Conservation (phyloP, 2,888 invertebrate genomes). For the Noctua janthina region DNA sequence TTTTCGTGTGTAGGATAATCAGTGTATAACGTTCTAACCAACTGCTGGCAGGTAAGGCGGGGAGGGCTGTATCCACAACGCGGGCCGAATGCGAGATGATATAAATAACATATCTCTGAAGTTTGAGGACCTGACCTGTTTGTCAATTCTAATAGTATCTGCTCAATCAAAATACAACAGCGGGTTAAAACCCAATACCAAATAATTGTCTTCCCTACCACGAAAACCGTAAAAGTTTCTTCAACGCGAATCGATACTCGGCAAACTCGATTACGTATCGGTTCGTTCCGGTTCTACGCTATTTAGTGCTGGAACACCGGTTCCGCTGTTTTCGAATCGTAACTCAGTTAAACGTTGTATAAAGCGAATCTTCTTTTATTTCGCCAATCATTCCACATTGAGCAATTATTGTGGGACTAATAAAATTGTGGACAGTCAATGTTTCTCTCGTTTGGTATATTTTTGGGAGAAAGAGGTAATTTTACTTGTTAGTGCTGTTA, state of each 20-base stretch:
- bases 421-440: slow-evolving; percentile 65
- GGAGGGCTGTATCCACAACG: not conserved
- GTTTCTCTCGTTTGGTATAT: slow-evolving; percentile 58
- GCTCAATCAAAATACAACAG: slow-evolving; percentile 21
- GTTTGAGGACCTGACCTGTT: not conserved
- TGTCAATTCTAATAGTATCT: not conserved
- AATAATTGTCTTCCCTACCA: slow-evolving; percentile 66
- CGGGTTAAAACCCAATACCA: slow-evolving; percentile 54
- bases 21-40: not conserved
- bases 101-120: not conserved
- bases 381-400: slow-evolving; percentile 67
- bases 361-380: slow-evolving; percentile 71
- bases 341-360: slow-evolving; percentile 73
- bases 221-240: slow-evolving; percentile 69
- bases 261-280: slow-evolving; percentile 73
- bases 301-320: slow-evolving; percentile 69
- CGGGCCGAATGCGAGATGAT: not conserved
- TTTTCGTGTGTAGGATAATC: not conserved
- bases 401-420: slow-evolving; percentile 66
- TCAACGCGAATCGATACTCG: slow-evolving; percentile 65
- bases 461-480: slow-evolving; percentile 40
- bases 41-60: not conserved
- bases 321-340: slow-evolving; percentile 73
- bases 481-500: slow-evolving; percentile 30
- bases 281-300: slow-evolving; percentile 68